phyloP scores from a whole-genome alignment of 2,113 vertebrate genomes.

The Pituophis catenifer region DNA sequence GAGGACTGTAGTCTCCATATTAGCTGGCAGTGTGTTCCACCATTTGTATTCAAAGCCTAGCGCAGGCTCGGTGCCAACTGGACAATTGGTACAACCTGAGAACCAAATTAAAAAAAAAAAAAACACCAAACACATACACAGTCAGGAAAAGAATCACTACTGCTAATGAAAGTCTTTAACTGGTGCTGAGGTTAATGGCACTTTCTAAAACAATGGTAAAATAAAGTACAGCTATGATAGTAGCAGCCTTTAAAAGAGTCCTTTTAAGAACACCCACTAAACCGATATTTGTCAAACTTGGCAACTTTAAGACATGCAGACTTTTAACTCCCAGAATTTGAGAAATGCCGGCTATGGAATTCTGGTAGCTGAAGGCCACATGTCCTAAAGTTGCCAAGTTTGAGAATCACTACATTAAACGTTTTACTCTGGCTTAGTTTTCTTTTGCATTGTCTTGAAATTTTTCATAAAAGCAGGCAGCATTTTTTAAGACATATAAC shows the following conservation, averaged over 20 bases:
- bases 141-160: background rate
- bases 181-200: background rate
- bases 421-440: background rate
- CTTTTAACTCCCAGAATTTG: background rate
- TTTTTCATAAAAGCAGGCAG: background rate
- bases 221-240: background rate
- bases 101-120: background rate
- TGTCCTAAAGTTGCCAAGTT: background rate
- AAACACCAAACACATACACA: background rate
- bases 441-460: background rate
- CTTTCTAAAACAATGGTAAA: background rate
- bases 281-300: background rate
- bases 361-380: background rate
- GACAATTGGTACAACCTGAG: slow-evolving; percentile 84
- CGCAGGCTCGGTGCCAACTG: slow-evolving; percentile 81
- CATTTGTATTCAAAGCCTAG: slow-evolving; percentile 93
- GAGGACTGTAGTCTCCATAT: slow-evolving; percentile 86
- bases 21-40: slow-evolving; percentile 90
- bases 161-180: background rate
- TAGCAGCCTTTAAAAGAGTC: background rate
- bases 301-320: background rate
- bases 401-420: background rate
- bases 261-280: background rate
- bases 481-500: background rate
- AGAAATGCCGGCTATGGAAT: background rate